Base-by-base conservation (phyloP, 2,888 invertebrate genomes). In the Pogonocherus hispidulus region DNA sequence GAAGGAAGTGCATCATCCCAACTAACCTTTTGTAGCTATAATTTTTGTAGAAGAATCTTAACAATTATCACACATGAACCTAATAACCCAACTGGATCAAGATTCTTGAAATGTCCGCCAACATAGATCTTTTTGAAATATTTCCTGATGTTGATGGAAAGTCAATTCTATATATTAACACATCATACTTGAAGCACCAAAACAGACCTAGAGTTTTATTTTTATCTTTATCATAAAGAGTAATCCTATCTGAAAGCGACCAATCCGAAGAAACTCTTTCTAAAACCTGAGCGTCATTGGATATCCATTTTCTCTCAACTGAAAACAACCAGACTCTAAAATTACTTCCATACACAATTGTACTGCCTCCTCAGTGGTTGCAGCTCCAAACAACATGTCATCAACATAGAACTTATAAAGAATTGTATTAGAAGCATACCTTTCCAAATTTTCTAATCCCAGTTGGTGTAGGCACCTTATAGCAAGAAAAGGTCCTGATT, bases 41-140 rank as follows among this genome's bases (percentile, higher is more conserved):
- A 16, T 19, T 22, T 51, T 22, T 70, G 67, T 8, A 70, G 11
- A 2, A 56, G 14, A 37, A 70, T 41, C 37, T 69, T 62, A 14
- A 27, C 22, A 3, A 19, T 44, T 2, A 70, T 67, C 14, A 67
- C 54, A 27, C 54, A 63, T n/a, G 67, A 60, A 62, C 63, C 44
- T n/a, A 70, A 22, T 32, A 63, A 49, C 14, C 66, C 66, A 8
- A 70, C 47, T n/a, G 64, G 62, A 67, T 56, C 37, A 70, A 70
- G 19, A 66, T 66, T 51, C 46, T 20, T 6, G 59, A 56, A 14
- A 62, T 66, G 1, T 49, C 37, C 1, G 67, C 62, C 8, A 67
- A 14, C 32, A 67, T 67, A 19, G 44, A 32, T 37, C 65, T 20
- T 27, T 70, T 70, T 0, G 64, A 64, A 27, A 64, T 32, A 16